These are phyloP conservation scores for Acrocephalus kingi DNA, from an alignment of 2,113 vertebrate genomes.

Conservation along the genomic window DNA sequence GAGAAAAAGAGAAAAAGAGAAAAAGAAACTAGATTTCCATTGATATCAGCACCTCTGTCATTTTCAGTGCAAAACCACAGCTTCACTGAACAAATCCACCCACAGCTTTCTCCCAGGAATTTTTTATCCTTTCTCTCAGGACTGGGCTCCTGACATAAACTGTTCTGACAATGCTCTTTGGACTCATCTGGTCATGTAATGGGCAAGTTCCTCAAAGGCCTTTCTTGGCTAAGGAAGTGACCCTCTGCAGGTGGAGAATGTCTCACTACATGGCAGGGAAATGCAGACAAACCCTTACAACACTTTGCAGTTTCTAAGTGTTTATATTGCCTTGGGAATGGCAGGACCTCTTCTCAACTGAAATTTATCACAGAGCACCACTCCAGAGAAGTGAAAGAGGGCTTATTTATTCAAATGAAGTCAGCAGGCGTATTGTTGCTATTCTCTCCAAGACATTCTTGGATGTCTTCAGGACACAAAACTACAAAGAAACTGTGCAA, in stretches of 20 bases:
- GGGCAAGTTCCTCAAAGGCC: not conserved
- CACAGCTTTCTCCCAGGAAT: not conserved
- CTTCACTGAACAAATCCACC: not conserved
- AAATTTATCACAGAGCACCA: fast-evolving
- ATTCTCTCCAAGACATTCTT: not conserved
- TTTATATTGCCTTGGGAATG: not conserved
- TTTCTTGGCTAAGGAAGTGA: not conserved
- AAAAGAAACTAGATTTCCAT: not conserved
- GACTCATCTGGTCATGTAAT: not conserved
- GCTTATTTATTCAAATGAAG: not conserved
- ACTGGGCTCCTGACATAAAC: not conserved
- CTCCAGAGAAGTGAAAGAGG: not conserved
- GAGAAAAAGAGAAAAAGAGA: not conserved
- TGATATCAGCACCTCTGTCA: not conserved
- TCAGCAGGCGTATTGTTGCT: not conserved
- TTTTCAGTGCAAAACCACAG: not conserved
- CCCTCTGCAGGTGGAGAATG: not conserved
- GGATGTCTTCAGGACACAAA: not conserved
- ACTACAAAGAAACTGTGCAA: not conserved
- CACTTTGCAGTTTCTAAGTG: not conserved
- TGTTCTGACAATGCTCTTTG: not conserved
- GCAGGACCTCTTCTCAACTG: not conserved
- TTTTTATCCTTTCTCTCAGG: not conserved
- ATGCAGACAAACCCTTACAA: not conserved
- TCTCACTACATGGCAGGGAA: not conserved